Conservation (phyloP, 2,888 invertebrate genomes). For the Girardia tigrina region DNA sequence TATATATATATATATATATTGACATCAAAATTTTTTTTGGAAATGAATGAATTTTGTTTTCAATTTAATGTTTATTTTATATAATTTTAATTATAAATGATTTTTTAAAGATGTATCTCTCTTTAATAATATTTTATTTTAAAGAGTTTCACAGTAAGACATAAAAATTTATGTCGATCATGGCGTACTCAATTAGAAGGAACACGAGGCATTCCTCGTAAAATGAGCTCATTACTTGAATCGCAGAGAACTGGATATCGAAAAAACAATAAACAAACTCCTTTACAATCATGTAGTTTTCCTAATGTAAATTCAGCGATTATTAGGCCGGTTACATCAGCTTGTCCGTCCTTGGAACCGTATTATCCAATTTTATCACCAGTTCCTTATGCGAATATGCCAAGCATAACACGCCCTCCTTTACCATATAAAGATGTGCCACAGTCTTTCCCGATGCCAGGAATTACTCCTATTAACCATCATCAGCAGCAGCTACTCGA, state of each 20-base stretch:
- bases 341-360: neutral
- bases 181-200: slow-evolving; percentile 55
- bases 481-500: neutral
- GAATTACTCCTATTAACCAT: neutral
- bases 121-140: slow-evolving; percentile 36
- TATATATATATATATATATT: too few species aligned
- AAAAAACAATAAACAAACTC: neutral
- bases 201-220: slow-evolving; percentile 23
- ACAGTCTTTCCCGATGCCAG: slow-evolving; percentile 9
- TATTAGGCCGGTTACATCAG: neutral
- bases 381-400: neutral
- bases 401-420: neutral
- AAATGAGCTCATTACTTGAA: slow-evolving; percentile 2
- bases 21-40: too few species aligned
- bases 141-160: slow-evolving; percentile 57
- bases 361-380: neutral
- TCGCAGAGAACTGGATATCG: slow-evolving; percentile 11
- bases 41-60: too few species aligned
- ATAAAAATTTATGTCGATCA: slow-evolving; percentile 56
- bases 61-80: too few species aligned
- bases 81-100: slow-evolving; percentile 29
- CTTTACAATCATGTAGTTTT: slow-evolving; percentile 19
- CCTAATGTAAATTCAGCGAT: neutral
- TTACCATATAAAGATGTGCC: slow-evolving; percentile 19
- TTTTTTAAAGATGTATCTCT: neutral